phyloP scores from a whole-genome alignment of 2,797 vertebrate species.

The Melanotaenia maccullochi region DNA sequence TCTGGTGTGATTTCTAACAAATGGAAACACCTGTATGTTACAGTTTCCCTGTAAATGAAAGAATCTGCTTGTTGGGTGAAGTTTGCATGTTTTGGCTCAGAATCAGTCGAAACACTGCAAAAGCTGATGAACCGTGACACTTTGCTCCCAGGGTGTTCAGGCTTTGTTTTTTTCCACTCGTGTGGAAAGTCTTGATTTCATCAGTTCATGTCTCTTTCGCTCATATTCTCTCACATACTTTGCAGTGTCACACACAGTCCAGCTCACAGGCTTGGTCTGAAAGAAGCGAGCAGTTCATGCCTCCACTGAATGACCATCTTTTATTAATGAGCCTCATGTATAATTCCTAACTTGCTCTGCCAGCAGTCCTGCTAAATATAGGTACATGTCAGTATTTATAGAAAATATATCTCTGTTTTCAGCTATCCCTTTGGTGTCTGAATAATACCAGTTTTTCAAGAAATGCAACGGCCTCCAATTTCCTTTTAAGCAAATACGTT shows the following conservation, averaged over 20 bases:
- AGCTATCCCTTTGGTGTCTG: background rate
- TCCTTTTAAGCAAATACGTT: background rate
- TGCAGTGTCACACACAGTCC: constrained; percentile 17
- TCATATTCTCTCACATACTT: constrained; percentile 27
- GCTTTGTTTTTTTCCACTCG: constrained; percentile 14
- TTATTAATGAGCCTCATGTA: constrained; percentile 70
- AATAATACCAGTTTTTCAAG: constrained; percentile 43
- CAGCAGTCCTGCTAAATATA: constrained; percentile 52
- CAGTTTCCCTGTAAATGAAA: background rate
- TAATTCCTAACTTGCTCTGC: constrained; percentile 42
- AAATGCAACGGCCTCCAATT: constrained; percentile 11
- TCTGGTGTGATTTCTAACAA: background rate
- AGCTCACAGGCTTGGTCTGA: constrained; percentile 21
- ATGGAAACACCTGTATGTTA: background rate
- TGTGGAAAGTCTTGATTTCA: constrained; percentile 11
- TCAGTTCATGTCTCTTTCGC: background rate
- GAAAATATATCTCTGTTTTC: constrained; percentile 32
- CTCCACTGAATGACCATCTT: constrained; percentile 51
- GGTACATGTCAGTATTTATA: constrained; percentile 66
- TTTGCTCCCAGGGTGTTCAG: background rate
- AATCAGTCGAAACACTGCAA: background rate
- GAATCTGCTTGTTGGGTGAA: constrained; percentile 15
- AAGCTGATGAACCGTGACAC: background rate
- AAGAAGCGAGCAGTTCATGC: constrained; percentile 36
- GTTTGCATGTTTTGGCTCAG: background rate